Evolutionary conservation across 1,140 invertebrate genomes (phyloP).

Genomic region (Bombus sylvicola): DNA sequence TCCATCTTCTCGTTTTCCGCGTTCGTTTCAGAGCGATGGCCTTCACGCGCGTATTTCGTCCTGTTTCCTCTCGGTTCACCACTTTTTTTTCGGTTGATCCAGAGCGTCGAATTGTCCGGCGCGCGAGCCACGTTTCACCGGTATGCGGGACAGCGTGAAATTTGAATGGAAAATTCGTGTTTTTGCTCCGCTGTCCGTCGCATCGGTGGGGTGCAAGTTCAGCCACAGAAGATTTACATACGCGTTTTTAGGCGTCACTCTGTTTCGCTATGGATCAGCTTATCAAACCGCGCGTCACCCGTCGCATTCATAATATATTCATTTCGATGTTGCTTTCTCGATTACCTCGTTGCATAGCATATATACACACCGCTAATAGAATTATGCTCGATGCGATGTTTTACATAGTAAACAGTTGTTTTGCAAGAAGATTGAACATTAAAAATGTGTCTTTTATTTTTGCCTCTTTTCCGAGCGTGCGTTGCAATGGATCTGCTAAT

Average conservation of each 20-base stretch:
- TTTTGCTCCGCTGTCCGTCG: conserved; percentile 25
- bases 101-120: conserved; percentile 20
- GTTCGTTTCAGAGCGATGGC: too few species aligned
- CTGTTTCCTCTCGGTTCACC: not conserved
- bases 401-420: not conserved
- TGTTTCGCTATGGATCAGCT: conserved; percentile 40
- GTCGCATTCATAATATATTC: conserved; percentile 21
- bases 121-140: conserved; percentile 9
- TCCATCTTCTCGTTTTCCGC: not conserved
- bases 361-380: not conserved
- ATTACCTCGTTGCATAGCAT: not conserved
- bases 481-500: not conserved
- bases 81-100: conserved; percentile 47
- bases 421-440: too few species aligned
- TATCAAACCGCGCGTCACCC: conserved; percentile 17
- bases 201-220: not conserved
- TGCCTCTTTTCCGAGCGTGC: not conserved
- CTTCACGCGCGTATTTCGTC: too few species aligned
- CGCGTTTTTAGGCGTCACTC: conserved; percentile 39
- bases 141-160: not conserved
- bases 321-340: conserved; percentile 1
- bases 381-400: not conserved
- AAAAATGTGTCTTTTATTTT: not conserved
- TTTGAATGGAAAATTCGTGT: conserved; percentile 54
- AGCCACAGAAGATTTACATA: conserved; percentile 42